Conservation (phyloP, 2,797 vertebrate genomes). For the Zalophus californianus region DNA sequence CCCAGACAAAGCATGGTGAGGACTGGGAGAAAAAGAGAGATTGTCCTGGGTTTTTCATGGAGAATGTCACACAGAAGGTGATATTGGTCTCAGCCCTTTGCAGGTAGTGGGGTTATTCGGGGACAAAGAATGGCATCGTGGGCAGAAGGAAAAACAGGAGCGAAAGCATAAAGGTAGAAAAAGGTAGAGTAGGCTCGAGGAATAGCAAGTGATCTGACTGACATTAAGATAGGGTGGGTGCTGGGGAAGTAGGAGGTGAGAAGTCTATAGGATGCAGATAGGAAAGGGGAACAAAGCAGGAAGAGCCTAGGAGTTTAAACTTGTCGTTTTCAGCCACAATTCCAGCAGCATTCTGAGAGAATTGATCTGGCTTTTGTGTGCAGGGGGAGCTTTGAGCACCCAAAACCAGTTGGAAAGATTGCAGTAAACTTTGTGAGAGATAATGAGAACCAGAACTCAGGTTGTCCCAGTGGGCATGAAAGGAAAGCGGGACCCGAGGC, state of each 20-base stretch:
- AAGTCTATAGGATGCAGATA: not conserved
- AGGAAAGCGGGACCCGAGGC: not conserved
- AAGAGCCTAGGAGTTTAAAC: not conserved
- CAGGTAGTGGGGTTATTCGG: not conserved
- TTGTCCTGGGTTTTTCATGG: not conserved
- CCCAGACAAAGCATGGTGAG: not conserved
- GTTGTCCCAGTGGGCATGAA: not conserved
- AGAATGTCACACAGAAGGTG: not conserved
- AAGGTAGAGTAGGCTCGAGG: not conserved
- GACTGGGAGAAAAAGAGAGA: not conserved
- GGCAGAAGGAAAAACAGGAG: not conserved
- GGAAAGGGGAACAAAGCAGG: not conserved
- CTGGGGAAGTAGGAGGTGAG: not conserved
- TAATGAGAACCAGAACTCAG: not conserved
- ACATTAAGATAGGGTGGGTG: not conserved
- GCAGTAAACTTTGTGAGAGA: not conserved
- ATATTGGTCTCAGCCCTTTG: not conserved
- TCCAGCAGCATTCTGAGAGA: not conserved
- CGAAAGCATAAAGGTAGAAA: not conserved
- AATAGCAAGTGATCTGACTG: not conserved
- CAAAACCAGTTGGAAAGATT: not conserved
- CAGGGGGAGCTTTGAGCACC: not conserved
- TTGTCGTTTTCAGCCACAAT: not conserved
- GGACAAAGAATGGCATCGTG: not conserved
- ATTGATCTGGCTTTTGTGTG: not conserved